Evolutionary conservation across 2,888 invertebrate genomes (phyloP), one percentile per base, ranked within the genome.

Genomic region (Scaptomyza flava): DNA sequence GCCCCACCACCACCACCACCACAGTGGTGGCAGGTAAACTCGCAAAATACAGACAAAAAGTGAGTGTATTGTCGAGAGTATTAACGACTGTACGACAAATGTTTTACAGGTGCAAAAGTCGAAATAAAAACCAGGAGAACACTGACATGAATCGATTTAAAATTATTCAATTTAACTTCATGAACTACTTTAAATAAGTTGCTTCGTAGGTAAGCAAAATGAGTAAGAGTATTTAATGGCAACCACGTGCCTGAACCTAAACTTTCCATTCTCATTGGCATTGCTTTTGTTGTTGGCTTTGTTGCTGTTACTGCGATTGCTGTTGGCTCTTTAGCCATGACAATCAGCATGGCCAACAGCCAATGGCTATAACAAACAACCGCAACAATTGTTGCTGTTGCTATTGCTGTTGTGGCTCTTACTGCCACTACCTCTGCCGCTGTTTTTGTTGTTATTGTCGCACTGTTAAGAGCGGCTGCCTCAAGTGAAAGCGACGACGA

Each of bases 281-380:
- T 41, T 43, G 51, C 5, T 46, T 14, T 23, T 57, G 48, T 58
- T 48, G 42, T 51, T 72, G 56, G 52, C 52, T 50, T 30, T 51
- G 58, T 66, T 66, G 59, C 9, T 54, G 47, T 47, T 51, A 43
- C n/a, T 61, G 60, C 41, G 38, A 57, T 71, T 69, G 66, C 66
- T 71, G 79, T 69, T 84, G 87, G 71, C 86, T 68, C 68, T 85
- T 82, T 82, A 79, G 83, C 68, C 88, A 79, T 76, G 84, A 86
- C 87, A 88, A 83, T 87, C 84, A 77, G 76, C 84, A 74, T 68
- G 77, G 74, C 77, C 84, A 88, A 81, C 79, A 87, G 79, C 84
- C 77, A 84, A 65, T 68, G 77, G 82, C 83, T 58, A 77, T 69
- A 68, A 51, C 81, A 81, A 88, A 84, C 82, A 72, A 77, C 80